These are phyloP conservation scores for Pecten maximus DNA, from an alignment of 2,888 invertebrate genomes.

Conservation along the genomic window DNA sequence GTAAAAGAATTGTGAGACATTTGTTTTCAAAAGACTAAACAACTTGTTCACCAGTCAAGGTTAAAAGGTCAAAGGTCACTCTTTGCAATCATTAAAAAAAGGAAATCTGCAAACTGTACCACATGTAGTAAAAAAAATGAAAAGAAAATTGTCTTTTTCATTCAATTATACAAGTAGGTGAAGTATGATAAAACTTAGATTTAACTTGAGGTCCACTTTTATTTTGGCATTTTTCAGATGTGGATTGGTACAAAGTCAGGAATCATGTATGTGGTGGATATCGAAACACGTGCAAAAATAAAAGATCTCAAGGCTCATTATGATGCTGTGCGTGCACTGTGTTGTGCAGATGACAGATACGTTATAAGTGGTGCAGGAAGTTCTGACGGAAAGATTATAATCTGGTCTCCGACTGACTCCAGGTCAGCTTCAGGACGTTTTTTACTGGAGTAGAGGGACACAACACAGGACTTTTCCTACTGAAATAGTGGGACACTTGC, in stretches of 20 bases:
- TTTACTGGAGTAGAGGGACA: background rate
- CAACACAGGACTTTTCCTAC: too few species aligned
- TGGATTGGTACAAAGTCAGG: slow-evolving; percentile 79
- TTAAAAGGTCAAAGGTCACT: too few species aligned
- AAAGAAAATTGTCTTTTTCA: too few species aligned
- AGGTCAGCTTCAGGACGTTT: slow-evolving; percentile 56
- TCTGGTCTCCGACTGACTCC: slow-evolving; percentile 71
- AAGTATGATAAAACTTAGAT: background rate
- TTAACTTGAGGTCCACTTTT: background rate
- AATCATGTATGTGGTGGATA: slow-evolving; percentile 69
- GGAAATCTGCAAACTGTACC: too few species aligned
- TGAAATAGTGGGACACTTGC: background rate
- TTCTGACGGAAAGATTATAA: slow-evolving; percentile 78
- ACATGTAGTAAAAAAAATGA: too few species aligned
- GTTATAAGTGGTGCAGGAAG: slow-evolving; percentile 79
- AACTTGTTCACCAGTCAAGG: too few species aligned
- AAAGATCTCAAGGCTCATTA: slow-evolving; percentile 73
- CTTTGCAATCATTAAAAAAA: too few species aligned
- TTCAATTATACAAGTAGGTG: too few species aligned
- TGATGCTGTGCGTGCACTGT: slow-evolving; percentile 77
- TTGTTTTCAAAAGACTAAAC: too few species aligned
- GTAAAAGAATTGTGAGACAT: too few species aligned
- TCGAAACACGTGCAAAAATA: slow-evolving; percentile 58
- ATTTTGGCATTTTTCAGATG: slow-evolving; percentile 62
- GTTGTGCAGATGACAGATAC: slow-evolving; percentile 73